These are phyloP conservation scores for Chloropsis hardwickii DNA, from an alignment of 2,113 vertebrate species.

Conservation along the genomic window DNA sequence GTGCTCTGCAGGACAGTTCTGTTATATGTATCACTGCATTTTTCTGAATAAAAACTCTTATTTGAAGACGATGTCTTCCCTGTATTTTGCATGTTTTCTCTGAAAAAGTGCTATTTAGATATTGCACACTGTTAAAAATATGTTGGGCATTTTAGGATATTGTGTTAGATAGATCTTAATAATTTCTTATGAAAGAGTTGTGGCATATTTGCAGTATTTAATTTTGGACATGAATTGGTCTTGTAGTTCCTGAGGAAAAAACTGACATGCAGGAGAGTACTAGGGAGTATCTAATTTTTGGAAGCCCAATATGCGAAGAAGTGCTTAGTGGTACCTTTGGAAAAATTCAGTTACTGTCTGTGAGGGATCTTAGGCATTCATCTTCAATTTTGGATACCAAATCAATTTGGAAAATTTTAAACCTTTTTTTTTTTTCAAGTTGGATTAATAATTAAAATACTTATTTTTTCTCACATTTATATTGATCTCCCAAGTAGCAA, in stretches of 20 bases:
- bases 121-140: neutral
- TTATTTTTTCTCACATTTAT: neutral
- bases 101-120: neutral
- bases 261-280: neutral
- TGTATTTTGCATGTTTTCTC: neutral
- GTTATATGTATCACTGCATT: neutral
- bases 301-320: neutral
- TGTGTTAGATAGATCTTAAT: neutral
- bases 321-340: neutral
- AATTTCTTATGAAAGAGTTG: neutral
- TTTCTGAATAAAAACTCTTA: neutral
- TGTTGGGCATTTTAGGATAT: neutral
- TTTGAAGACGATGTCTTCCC: neutral
- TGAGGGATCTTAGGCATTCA: neutral
- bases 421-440: neutral
- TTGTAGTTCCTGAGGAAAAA: neutral
- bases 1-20: neutral
- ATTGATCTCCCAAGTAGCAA: neutral
- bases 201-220: neutral
- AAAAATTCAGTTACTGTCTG: neutral
- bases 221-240: neutral
- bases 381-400: neutral
- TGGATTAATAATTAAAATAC: neutral
- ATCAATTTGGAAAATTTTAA: neutral
- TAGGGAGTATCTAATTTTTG: neutral